Percentiles rank a stretch among this genome's conserved stretches.
phyloP scores from a whole-genome alignment of 2,113 vertebrate genomes.

The Larimichthys polyactis region DNA sequence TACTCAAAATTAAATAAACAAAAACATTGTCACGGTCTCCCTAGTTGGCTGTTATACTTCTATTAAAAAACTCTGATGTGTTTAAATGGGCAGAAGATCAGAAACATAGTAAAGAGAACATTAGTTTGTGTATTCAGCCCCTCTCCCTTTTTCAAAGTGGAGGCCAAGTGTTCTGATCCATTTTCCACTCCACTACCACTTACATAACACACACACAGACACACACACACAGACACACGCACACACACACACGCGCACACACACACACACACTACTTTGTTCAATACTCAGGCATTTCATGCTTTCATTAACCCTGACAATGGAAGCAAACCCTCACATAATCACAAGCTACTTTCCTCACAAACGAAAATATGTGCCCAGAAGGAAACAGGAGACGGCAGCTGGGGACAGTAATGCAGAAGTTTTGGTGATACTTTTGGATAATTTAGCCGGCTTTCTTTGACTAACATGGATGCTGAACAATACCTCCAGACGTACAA shows the following conservation, averaged over 20 bases:
- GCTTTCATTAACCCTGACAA: conserved; percentile 42
- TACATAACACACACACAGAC: conserved; percentile 23
- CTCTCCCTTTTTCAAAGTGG: neutral
- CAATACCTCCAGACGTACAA: neutral
- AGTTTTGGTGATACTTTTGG: neutral
- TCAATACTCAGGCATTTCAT: conserved; percentile 25
- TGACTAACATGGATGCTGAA: neutral
- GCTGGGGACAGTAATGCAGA: neutral
- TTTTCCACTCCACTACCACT: conserved; percentile 18
- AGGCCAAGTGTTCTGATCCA: conserved; percentile 25
- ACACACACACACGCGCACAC: neutral
- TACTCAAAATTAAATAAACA: too few species aligned
- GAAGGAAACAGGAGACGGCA: neutral
- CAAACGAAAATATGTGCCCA: neutral
- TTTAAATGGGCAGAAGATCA: conserved; percentile 1
- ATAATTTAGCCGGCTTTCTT: neutral
- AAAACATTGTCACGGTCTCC: too few species aligned
- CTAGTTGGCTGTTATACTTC: too few species aligned
- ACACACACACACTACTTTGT: neutral
- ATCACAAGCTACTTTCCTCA: neutral
- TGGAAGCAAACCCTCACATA: conserved; percentile 13
- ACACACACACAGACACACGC: neutral
- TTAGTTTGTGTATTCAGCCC: neutral
- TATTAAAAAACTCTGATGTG: neutral
- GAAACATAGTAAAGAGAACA: neutral